Percentiles rank a stretch among this genome's conserved stretches.
These are phyloP conservation scores for Eurosta solidaginis DNA, from an alignment of 1,140 invertebrate species.

Conservation along the genomic window DNA sequence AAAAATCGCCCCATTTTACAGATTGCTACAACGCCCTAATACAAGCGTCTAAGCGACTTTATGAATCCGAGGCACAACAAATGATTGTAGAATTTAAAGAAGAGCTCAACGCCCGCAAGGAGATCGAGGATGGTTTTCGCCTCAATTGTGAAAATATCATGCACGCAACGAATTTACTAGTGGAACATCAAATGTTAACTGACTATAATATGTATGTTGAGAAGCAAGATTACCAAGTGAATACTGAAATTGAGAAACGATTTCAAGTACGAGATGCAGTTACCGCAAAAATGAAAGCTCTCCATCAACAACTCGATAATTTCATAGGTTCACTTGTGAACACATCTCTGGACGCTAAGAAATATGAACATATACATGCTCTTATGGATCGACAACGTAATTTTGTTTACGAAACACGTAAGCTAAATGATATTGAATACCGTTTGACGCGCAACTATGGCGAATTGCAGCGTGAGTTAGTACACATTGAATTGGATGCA, in stretches of 20 bases:
- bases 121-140: constrained; percentile 45
- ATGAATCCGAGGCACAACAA: constrained; percentile 47
- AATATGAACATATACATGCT: constrained; percentile 46
- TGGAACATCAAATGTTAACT: constrained; percentile 41
- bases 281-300: constrained; percentile 40
- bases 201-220: constrained; percentile 50
- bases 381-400: constrained; percentile 48
- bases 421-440: constrained; percentile 44
- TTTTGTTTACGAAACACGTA: constrained; percentile 44
- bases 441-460: constrained; percentile 33
- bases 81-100: constrained; percentile 48
- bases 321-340: constrained; percentile 46
- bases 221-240: constrained; percentile 47
- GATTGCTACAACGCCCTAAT: constrained; percentile 45
- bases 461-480: constrained; percentile 42
- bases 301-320: constrained; percentile 45
- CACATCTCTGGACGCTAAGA: constrained; percentile 47
- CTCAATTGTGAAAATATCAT: constrained; percentile 49
- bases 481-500: constrained; percentile 44
- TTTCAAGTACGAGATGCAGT: constrained; percentile 48
- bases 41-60: constrained; percentile 37
- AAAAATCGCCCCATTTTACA: not conserved
- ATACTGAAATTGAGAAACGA: constrained; percentile 47
- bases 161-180: constrained; percentile 46
- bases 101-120: constrained; percentile 42